Evolutionary conservation across 2,888 invertebrate genomes (phyloP).

Genomic region (Pemphredon lugubris): DNA sequence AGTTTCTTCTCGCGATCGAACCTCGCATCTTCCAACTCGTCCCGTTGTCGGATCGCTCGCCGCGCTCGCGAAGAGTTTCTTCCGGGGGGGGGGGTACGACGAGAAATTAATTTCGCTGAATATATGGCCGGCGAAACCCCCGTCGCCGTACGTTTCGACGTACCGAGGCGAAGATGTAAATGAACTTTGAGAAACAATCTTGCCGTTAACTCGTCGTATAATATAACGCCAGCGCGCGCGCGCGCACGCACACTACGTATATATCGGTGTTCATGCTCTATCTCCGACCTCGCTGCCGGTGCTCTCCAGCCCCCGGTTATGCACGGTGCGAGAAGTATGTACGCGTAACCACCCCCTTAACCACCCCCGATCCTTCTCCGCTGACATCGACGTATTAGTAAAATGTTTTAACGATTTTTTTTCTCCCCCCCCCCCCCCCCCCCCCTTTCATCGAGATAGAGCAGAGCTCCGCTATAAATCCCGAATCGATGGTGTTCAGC

Average conservation of each 20-base stretch:
- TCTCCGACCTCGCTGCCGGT: conserved; percentile 48
- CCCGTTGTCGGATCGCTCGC: no score
- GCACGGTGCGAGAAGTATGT: neutral
- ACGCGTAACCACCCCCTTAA: conserved; percentile 20
- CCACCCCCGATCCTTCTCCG: conserved; percentile 41
- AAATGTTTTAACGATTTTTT: conserved; percentile 41
- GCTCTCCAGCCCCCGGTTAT: neutral
- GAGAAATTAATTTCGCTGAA: no score
- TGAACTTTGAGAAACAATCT: conserved; percentile 59
- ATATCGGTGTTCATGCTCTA: conserved; percentile 54
- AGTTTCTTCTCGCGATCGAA: no score
- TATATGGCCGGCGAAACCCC: no score
- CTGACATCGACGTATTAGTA: conserved; percentile 55
- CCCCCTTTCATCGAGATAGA: conserved; percentile 56
- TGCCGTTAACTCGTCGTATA: conserved; percentile 62
- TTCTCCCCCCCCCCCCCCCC: no score
- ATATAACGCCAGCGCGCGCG: conserved; percentile 62
- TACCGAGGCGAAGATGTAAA: conserved; percentile 50
- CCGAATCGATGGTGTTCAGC: conserved; percentile 26
- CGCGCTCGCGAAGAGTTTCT: no score
- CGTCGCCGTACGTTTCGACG: conserved; percentile 7
- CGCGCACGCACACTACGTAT: no score
- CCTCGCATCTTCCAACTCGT: no score
- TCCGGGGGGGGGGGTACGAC: no score
- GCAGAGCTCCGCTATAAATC: conserved; percentile 49